A percentile compares a stretch with the other conserved stretches of the same genome.
These are phyloP conservation scores for Stichodactyla mertensii DNA, from an alignment of 64 coral and sea anemone genomes.

Conservation along the genomic window DNA sequence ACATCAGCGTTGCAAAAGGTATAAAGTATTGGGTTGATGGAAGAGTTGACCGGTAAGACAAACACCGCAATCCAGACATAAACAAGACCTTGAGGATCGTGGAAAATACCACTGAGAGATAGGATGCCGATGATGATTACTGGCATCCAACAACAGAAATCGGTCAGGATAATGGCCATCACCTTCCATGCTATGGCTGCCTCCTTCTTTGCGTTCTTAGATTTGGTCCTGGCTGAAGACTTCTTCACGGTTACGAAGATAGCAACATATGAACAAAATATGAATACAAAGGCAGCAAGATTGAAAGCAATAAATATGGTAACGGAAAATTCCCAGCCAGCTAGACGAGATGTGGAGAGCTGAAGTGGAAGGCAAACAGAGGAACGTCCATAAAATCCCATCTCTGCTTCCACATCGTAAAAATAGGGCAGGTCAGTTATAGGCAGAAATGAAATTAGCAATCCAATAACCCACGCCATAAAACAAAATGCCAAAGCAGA, in stretches of 20 bases:
- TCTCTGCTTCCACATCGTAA: slow-evolving; percentile 10
- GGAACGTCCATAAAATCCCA: slow-evolving; percentile 49
- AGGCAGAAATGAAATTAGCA: slow-evolving; percentile 31
- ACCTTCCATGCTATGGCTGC: slow-evolving; percentile 25
- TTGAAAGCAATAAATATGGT: slow-evolving; percentile 37
- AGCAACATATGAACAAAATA: slow-evolving; percentile 31
- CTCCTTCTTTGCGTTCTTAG: slow-evolving; percentile 31
- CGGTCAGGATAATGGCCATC: slow-evolving; percentile 15
- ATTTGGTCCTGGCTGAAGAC: slow-evolving; percentile 19
- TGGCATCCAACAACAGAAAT: slow-evolving; percentile 40
- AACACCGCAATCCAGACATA: slow-evolving; percentile 45
- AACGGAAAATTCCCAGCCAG: slow-evolving; percentile 54
- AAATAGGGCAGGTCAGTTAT: slow-evolving; percentile 26
- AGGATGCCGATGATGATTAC: slow-evolving; percentile 32
- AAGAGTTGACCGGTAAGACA: slow-evolving; percentile 39
- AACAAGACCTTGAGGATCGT: slow-evolving; percentile 24
- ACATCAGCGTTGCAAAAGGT: slow-evolving; percentile 29
- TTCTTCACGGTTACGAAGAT: slow-evolving; percentile 32
- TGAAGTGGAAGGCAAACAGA: slow-evolving; percentile 63
- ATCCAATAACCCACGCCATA: slow-evolving; percentile 20
- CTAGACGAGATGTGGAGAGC: slow-evolving; percentile 27
- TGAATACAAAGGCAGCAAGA: slow-evolving; percentile 43
- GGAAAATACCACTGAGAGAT: slow-evolving; percentile 10
- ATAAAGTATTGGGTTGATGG: slow-evolving; percentile 33
- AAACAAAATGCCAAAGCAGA: background rate